A percentile compares a stretch with the other conserved stretches of the same genome.
Conservation (phyloP, 2,797 vertebrate genomes). For the Crenuchus spilurus region DNA sequence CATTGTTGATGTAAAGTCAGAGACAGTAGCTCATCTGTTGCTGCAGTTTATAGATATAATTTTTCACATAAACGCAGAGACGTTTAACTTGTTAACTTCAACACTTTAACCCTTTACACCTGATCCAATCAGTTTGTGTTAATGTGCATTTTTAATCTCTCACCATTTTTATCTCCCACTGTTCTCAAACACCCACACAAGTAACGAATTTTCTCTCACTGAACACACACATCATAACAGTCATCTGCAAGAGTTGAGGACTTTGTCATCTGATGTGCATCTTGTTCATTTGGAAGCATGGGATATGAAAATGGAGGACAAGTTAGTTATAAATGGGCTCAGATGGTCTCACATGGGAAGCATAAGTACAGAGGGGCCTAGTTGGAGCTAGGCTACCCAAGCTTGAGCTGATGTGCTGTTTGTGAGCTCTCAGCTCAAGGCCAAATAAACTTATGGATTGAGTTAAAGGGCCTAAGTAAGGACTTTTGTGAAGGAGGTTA, state of each 20-base stretch:
- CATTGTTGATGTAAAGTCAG: no score
- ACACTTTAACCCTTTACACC: neutral
- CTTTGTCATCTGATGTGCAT: neutral
- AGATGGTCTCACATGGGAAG: no score
- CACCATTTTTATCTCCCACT: neutral
- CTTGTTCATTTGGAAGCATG: neutral
- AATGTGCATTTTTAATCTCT: neutral
- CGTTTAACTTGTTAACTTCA: neutral
- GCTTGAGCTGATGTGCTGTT: no score
- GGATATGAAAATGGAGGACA: no score
- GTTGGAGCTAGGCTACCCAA: no score
- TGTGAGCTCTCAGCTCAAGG: no score
- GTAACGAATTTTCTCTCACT: neutral
- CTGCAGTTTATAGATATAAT: neutral
- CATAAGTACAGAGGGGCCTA: no score
- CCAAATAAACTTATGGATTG: no score
- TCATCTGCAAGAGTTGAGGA: no score
- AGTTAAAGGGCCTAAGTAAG: no score
- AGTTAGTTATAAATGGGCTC: no score
- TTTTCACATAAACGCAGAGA: neutral
- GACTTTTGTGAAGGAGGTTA: no score
- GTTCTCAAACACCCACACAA: neutral
- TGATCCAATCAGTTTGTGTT: conserved; percentile 12
- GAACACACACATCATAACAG: neutral
- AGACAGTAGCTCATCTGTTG: neutral